Evolutionary conservation across 2,888 invertebrate genomes (phyloP).

Genomic region (Hyles lineata): DNA sequence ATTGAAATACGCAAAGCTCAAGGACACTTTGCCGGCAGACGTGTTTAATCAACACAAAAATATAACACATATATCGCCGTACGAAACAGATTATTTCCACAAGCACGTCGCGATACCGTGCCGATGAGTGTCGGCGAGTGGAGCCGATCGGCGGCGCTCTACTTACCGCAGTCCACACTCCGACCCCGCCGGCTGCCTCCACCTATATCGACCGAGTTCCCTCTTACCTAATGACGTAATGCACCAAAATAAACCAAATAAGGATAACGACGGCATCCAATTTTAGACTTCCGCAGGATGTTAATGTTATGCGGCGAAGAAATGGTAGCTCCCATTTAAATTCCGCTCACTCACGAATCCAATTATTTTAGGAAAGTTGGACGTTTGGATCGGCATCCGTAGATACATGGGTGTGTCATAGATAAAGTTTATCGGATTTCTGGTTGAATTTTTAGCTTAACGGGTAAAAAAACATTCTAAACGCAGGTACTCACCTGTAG

Average conservation of each 20-base stretch:
- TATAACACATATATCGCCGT: not conserved
- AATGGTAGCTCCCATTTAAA: constrained; percentile 33
- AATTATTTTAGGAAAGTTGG: constrained; percentile 46
- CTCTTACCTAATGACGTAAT: constrained; percentile 79
- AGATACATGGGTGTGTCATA: constrained; percentile 78
- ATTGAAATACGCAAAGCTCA: not conserved
- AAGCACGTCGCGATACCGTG: constrained; percentile 29
- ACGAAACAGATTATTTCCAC: constrained; percentile 22
- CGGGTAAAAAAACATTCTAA: not conserved
- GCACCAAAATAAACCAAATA: constrained; percentile 82
- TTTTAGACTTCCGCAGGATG: constrained; percentile 56
- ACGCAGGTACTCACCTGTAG: constrained; percentile 54
- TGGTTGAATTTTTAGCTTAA: not conserved
- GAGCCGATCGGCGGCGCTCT: constrained; percentile 28
- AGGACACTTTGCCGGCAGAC: not conserved
- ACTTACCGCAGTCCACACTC: constrained; percentile 52
- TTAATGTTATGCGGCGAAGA: constrained; percentile 28
- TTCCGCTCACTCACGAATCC: constrained; percentile 35
- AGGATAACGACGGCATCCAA: constrained; percentile 62
- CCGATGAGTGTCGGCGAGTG: constrained; percentile 28
- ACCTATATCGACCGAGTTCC: constrained; percentile 54
- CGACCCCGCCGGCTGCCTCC: constrained; percentile 39
- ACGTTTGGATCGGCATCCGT: constrained; percentile 53
- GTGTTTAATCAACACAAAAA: not conserved
- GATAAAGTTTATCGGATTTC: constrained; percentile 49